Percentiles rank a stretch among this genome's conserved stretches.
phyloP scores from a whole-genome alignment of 2,113 vertebrate species.

The Ailurus styani region DNA sequence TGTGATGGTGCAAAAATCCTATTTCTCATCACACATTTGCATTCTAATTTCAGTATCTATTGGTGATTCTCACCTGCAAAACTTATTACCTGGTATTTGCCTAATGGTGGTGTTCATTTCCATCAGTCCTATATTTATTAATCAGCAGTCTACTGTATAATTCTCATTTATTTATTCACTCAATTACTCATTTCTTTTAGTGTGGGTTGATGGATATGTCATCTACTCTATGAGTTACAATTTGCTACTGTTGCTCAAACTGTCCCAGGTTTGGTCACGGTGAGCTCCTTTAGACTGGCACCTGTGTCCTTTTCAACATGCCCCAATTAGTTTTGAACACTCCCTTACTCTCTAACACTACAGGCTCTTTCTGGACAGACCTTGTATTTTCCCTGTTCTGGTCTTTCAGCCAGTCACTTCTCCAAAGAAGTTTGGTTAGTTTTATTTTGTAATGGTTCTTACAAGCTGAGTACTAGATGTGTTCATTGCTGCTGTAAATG shows the following conservation, averaged over 20 bases:
- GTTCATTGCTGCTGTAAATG: neutral
- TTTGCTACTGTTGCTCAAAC: neutral
- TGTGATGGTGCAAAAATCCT: neutral
- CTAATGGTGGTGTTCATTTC: neutral
- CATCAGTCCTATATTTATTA: neutral
- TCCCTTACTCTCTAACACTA: neutral
- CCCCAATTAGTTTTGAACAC: neutral
- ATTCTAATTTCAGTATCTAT: neutral
- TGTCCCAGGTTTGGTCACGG: neutral
- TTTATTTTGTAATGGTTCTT: neutral
- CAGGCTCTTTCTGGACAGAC: neutral
- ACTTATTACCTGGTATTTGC: neutral
- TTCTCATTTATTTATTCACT: neutral
- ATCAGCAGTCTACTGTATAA: neutral
- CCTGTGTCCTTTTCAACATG: neutral
- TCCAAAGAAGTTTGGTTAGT: neutral
- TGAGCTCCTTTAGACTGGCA: neutral
- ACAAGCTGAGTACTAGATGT: neutral
- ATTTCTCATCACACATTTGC: neutral
- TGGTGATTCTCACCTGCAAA: neutral
- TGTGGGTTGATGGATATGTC: neutral
- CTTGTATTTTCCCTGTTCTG: neutral
- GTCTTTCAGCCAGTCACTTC: neutral
- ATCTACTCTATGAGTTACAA: neutral
- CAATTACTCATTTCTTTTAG: neutral